phyloP scores from a whole-genome alignment of 2,113 vertebrate genomes.

The Gopherus flavomarginatus region DNA sequence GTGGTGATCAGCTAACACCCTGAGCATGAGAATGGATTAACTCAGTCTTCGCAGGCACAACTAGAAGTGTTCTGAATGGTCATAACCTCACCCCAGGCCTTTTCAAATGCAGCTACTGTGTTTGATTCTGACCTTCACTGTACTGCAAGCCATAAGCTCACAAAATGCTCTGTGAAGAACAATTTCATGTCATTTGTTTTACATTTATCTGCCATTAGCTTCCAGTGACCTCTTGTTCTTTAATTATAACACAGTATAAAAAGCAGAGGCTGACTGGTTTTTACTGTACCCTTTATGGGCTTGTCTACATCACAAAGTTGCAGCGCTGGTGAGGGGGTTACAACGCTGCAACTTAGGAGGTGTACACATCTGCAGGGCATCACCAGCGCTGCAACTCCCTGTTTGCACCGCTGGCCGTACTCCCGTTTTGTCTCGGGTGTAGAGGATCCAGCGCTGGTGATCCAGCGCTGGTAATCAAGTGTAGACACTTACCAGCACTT shows the following conservation, averaged over 20 bases:
- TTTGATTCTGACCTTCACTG: slow-evolving; percentile 48
- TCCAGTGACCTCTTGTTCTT: slow-evolving; percentile 2
- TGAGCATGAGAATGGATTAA: not conserved
- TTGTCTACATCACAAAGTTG: too few relatives aligned
- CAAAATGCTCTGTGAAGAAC: slow-evolving; percentile 22
- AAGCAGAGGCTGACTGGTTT: not conserved
- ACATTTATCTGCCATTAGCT: slow-evolving; percentile 44
- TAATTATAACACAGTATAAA: slow-evolving; percentile 35
- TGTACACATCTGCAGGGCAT: too few relatives aligned
- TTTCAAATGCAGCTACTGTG: slow-evolving; percentile 6
- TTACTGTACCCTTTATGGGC: not conserved
- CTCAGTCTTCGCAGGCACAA: not conserved
- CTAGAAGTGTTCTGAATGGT: slow-evolving; percentile 32
- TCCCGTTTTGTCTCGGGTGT: too few relatives aligned
- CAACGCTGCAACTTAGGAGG: too few relatives aligned
- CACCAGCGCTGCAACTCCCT: too few relatives aligned
- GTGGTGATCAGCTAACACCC: not conserved
- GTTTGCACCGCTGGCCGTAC: too few relatives aligned
- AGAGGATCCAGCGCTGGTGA: too few relatives aligned
- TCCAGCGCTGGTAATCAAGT: too few relatives aligned
- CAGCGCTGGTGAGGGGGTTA: too few relatives aligned
- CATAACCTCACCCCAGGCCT: not conserved
- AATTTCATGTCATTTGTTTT: slow-evolving; percentile 56
- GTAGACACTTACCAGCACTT: too few relatives aligned
- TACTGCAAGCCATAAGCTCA: not conserved